Conservation (phyloP, 2,888 invertebrate species). For the Drosophila helvetica region DNA sequence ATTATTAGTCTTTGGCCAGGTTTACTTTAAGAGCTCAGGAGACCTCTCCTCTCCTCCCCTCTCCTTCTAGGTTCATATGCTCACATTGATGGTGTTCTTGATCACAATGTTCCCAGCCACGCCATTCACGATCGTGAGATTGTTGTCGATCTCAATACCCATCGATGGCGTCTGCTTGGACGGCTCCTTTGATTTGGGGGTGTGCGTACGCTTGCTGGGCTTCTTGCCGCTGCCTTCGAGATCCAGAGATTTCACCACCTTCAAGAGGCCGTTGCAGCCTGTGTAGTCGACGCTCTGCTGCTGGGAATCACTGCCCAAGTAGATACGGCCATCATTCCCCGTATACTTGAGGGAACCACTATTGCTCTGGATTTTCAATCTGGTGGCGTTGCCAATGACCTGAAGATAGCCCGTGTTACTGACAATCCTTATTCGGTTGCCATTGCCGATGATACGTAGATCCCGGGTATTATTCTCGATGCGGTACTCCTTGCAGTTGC, state of each 20-base stretch:
- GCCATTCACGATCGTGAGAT: slow-evolving; percentile 71
- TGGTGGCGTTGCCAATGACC: slow-evolving; percentile 81
- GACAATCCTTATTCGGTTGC: slow-evolving; percentile 81
- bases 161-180: slow-evolving; percentile 2
- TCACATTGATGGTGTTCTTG: slow-evolving; percentile 79
- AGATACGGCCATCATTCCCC: slow-evolving; percentile 83
- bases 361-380: slow-evolving; percentile 81
- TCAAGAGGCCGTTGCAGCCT: slow-evolving; percentile 82
- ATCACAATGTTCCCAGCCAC: slow-evolving; percentile 78
- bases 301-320: slow-evolving; percentile 79
- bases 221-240: slow-evolving; percentile 41
- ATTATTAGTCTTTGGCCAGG: slow-evolving; percentile 37
- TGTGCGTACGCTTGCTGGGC: slow-evolving; percentile 20
- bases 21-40: slow-evolving; percentile 30
- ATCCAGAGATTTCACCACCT: slow-evolving; percentile 76
- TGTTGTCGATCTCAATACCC: slow-evolving; percentile 66
- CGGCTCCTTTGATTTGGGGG: slow-evolving; percentile 4
- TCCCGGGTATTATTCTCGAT: slow-evolving; percentile 79
- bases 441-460: slow-evolving; percentile 82
- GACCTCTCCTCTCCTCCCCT: no score
- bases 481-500: slow-evolving; percentile 82
- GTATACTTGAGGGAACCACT: slow-evolving; percentile 80
- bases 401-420: slow-evolving; percentile 79
- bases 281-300: slow-evolving; percentile 81
- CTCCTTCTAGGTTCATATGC: slow-evolving; percentile 53